Base-by-base conservation (phyloP, 2,113 vertebrate species). In the Ceuthmochares aereus region DNA sequence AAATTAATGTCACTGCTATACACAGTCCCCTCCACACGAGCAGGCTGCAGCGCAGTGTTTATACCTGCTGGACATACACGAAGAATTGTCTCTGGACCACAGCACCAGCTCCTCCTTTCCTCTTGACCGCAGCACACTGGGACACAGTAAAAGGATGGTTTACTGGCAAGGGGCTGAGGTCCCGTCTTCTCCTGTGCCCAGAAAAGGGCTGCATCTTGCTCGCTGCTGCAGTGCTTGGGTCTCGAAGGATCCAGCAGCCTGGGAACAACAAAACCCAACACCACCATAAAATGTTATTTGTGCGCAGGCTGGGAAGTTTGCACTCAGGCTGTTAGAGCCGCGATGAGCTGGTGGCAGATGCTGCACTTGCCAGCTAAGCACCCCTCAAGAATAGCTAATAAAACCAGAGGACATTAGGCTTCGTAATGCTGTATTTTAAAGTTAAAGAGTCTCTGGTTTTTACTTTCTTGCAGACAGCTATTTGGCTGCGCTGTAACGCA, bases 291-390 rank as follows among this genome's bases (percentile, higher is more conserved):
- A 63, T 4, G 43, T 37, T 42, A 47, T 55, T 23, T 56, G 84
- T 77, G 76, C 36, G 2, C 43, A 12, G 20, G 43, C 27, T 84
- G 89, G 56, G 73, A 37, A 26, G 45, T 54, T 59, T 26, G 45
- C 10, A 3, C 69, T 67, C 54, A 9, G 70, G 83, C 54, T 68
- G n/a, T 19, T 32, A 22, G 27, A 63, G 64, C 80, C 4, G 25
- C 0, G 0, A 40, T 2, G 55, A 96, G 59, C n/a, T 7, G 1
- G 59, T 74, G 84, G 92, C 95, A 93, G 95, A 92, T 93, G 95
- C 88, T 86, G 92, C 93, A 49, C 93, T 97, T 86, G 69, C 87
- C 77, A 54, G 89, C 93, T 63, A 56, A 95, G 94, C 89, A 89
- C 34, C 94, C 91, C 69, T 93, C 84, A 49, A 91, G 78, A 91